Base-by-base conservation (phyloP, 2,888 invertebrate genomes). In the Acheta domesticus region DNA sequence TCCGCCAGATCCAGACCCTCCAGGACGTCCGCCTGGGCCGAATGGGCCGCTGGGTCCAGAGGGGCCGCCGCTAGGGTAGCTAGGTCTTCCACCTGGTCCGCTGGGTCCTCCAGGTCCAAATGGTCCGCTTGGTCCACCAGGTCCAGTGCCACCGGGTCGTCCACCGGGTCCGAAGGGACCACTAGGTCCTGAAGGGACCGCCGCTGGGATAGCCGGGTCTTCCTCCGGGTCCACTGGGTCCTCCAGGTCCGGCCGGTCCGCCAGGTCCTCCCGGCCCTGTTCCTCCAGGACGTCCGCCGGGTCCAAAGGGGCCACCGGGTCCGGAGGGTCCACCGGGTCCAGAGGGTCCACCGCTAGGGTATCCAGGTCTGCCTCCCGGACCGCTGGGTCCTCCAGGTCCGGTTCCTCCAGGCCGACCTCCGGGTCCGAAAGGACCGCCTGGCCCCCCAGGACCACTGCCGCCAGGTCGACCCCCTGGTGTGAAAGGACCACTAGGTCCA, bases 31-130 rank as follows among this genome's bases (percentile, higher is more conserved):
- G 83, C 82, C 62, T 85, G 14, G 12, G 19, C 62, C 19, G 62
- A 62, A 62, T 0, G 23, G 23, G 19, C 62, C 19, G 5, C 62
- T 83, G 49, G 81, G 83, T 49, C 78, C 80, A 75, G 14, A 76
- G 77, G 48, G 83, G 78, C 79, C 79, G 80, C 73, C 82, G 82
- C 19, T 49, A 82, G 83, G 19, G 78, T 80, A 4, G 75, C 73
- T 73, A 48, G n/a, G 36, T 74, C 19, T 76, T 12, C 85, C 84
- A 77, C 85, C 84, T 19, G 87, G 86, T 78, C 86, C 83, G 14
- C 14, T 62, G 11, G 49, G 16, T 1, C 19, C 77, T 74, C 36
- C 73, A 23, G 36, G 75, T 14, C 20, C 21, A 11, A 20, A 21
- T 23, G 73, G 23, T 84, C 74, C 84, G 83, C 49, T 83, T 82